These are phyloP conservation scores for Dendroctonus valens DNA, from an alignment of 1,140 invertebrate genomes.

Conservation along the genomic window DNA sequence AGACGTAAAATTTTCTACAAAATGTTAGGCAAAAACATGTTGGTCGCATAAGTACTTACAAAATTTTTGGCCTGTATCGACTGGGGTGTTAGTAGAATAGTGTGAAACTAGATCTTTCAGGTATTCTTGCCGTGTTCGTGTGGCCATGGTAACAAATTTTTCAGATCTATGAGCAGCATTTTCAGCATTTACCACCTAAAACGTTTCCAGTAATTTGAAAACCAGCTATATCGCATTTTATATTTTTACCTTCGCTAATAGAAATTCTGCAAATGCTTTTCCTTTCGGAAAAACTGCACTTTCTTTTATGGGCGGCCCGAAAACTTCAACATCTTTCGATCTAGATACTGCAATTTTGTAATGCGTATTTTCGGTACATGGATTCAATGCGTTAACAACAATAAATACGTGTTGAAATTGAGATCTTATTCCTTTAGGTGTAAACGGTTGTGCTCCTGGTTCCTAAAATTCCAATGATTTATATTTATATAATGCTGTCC, in stretches of 20 bases:
- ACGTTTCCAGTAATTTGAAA: background rate
- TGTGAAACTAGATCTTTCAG: constrained; percentile 89
- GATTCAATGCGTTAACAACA: constrained; percentile 84
- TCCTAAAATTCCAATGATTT: constrained; percentile 60
- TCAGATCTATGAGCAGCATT: constrained; percentile 94
- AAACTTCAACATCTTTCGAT: constrained; percentile 93
- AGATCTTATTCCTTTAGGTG: constrained; percentile 87
- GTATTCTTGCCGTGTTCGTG: constrained; percentile 92
- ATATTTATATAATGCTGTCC: background rate
- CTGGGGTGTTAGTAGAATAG: constrained; percentile 74
- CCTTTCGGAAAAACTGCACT: constrained; percentile 83
- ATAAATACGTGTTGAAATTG: constrained; percentile 99
- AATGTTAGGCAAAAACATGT: background rate
- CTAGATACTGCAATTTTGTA: constrained; percentile 91
- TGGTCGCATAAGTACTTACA: constrained; percentile 62
- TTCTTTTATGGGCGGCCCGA: constrained; percentile 89
- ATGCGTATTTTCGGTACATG: constrained; percentile 85
- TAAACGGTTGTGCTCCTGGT: constrained; percentile 89
- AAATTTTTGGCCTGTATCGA: constrained; percentile 87
- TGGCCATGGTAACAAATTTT: constrained; percentile 97
- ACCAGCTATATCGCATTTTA: background rate
- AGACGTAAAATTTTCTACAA: constrained; percentile 7
- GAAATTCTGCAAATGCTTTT: constrained; percentile 88
- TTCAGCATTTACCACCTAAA: constrained; percentile 88
- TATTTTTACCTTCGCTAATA: constrained; percentile 74